Evolutionary conservation across 2,797 vertebrate species (phyloP), one percentile per base, ranked within the genome.

Genomic region (Pyrocephalus nanus): DNA sequence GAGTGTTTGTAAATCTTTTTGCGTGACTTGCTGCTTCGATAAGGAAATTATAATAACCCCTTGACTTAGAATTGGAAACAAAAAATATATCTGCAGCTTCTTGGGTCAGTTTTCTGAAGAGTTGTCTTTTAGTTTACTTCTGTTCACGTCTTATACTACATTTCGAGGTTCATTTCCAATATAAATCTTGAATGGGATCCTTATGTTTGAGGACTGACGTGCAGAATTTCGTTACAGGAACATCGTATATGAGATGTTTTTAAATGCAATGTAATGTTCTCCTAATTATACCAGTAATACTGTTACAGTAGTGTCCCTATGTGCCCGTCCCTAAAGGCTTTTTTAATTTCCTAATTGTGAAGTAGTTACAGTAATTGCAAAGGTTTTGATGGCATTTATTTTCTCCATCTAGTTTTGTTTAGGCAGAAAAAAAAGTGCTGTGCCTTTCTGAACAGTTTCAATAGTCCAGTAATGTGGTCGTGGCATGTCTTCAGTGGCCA

Each of bases 401-500:
- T 92, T 45, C 19, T 65, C 23, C 84, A 26, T 2, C 13, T 32
- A 54, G 34, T 86, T 95, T 58, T 43, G 3, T 70, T 86, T 6
- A 38, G 30, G 32, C 42, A 32, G 4, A 12, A 36, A 65, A 65
- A 65, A 50, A 57, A 53, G n/a, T 51, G 5, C 36, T 38, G 2
- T 64, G 62, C 14, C 34, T 61, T 90, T 81, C 48, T 53, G 43
- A 54, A 5, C 43, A 12, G 40, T 88, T 88, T 70, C 45, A 32
- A 38, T 62, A 2, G 1, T 34, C 23, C 21, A 1, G 18, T 43
- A 55, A 26, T 1, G 0, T 17, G 36, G 48, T 79, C 32, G 45
- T 64, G 61, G 38, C 15, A 18, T 4, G 0, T 79, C 66, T 91
- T 57, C 32, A 18, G 8, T 1, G 1, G 48, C 43, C 38, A 57